Base-by-base conservation (phyloP, 2,888 invertebrate species). In the Timema cristinae region DNA sequence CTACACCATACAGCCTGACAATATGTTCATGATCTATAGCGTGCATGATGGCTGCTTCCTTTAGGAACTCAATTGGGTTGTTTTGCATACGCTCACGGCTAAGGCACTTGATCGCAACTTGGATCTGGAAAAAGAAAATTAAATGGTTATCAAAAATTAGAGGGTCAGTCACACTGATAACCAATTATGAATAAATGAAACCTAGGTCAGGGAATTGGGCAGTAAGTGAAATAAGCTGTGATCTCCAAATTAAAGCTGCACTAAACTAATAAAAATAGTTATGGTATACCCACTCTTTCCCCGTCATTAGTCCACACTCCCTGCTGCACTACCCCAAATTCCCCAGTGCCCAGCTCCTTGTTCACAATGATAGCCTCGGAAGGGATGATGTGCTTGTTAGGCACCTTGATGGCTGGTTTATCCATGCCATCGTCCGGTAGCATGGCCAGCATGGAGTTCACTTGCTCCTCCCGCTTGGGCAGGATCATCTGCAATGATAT, bases 1-100 rank as follows among this genome's bases (percentile, higher is more conserved):
- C 98, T 15, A 99, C 98, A 5, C 99, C 99, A 81, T 95, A 98
- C 72, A 99, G 85, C n/a, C 97, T 87, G 6, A 98, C 98, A 77
- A 99, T 97, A 81, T 97, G 95, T 73, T 96, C 95, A 81, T 98
- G 97, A 81, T 97, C 95, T 78, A 98, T 96, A 75, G 94, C 91
- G 82, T 98, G 97, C 98, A 99, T 98, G 76, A 98, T 96, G 11
- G 95, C 95, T 0, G 98, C 98, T 83, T 99, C 98, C 82, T 98
- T 98, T 68, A 98, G 85, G 84, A 98, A 98, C 82, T 98, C 97
- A 75, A 96, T 92, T 0, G 97, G 95, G 82, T 97, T 97, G 77
- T 95, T 94, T 78, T 97, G 94, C 93, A 99, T 94, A 72, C 95
- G 88, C 80, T 98, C 97, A 75, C 95, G 90, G 63, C 94, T 94